These are phyloP conservation scores for Synergus gifuensis DNA, from an alignment of 2,888 invertebrate species.

Conservation along the genomic window DNA sequence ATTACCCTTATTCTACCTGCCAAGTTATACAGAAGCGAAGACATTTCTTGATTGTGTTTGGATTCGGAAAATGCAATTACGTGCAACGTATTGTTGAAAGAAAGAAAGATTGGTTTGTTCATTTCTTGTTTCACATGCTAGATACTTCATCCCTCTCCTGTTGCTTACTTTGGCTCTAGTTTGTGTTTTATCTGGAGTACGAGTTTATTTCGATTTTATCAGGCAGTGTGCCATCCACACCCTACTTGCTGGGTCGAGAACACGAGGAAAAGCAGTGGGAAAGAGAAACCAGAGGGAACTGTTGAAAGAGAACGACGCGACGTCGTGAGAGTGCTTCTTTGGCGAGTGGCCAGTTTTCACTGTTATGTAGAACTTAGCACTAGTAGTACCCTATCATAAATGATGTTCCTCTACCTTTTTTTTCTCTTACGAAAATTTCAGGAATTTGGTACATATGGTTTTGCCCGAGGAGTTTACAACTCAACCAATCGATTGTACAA, in stretches of 20 bases:
- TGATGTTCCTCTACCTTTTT: background rate
- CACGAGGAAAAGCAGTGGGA: conserved; percentile 44
- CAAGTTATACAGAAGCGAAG: background rate
- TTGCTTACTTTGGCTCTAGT: conserved; percentile 6
- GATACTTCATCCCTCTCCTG: background rate
- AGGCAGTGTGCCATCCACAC: conserved; percentile 49
- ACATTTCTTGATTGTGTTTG: conserved; percentile 43
- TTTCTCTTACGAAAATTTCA: background rate
- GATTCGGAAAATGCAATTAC: conserved; percentile 54
- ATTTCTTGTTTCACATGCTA: conserved; percentile 42
- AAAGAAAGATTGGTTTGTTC: conserved; percentile 46
- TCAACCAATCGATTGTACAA: no score
- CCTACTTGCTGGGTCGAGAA: conserved; percentile 43
- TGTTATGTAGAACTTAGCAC: conserved; percentile 40
- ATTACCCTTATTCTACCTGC: no score
- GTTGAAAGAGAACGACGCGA: conserved; percentile 47
- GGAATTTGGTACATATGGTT: background rate
- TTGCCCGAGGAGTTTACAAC: no score
- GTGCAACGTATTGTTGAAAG: conserved; percentile 49
- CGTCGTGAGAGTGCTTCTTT: conserved; percentile 48
- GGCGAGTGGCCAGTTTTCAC: conserved; percentile 53
- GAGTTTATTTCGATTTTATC: conserved; percentile 58
- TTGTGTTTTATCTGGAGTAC: conserved; percentile 45
- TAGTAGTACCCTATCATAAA: conserved; percentile 23
- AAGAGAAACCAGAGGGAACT: conserved; percentile 45